phyloP scores from a whole-genome alignment of 2,888 invertebrate genomes.

The Lasioglossum calceatum region DNA sequence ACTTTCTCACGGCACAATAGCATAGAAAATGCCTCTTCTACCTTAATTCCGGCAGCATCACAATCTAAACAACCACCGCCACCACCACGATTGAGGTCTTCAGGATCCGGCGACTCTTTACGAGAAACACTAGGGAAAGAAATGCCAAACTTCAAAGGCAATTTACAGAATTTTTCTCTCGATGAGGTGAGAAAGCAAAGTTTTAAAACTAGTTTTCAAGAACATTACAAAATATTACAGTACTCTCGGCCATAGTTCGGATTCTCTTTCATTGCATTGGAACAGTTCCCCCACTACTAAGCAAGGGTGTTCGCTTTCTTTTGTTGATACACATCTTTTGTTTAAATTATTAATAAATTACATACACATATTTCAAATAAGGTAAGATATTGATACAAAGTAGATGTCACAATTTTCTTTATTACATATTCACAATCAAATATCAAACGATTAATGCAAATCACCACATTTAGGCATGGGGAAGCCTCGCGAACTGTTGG shows the following conservation, averaged over 20 bases:
- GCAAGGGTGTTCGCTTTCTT: no score
- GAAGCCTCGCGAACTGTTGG: no score
- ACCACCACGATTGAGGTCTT: slow-evolving; percentile 79
- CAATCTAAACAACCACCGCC: slow-evolving; percentile 79
- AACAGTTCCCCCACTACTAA: neutral
- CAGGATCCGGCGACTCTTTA: slow-evolving; percentile 78
- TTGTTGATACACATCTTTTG: neutral
- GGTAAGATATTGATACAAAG: neutral
- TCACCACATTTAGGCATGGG: neutral
- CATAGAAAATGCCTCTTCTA: slow-evolving; percentile 73
- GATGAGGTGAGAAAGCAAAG: slow-evolving; percentile 82
- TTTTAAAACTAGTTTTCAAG: neutral
- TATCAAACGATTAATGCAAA: neutral
- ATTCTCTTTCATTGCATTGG: neutral
- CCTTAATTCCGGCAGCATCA: slow-evolving; percentile 59
- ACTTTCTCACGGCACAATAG: slow-evolving; percentile 77
- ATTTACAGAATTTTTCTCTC: slow-evolving; percentile 81
- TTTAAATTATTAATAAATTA: neutral
- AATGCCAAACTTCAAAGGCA: slow-evolving; percentile 83
- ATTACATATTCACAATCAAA: neutral
- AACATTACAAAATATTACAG: neutral
- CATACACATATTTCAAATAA: neutral
- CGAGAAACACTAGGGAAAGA: slow-evolving; percentile 82
- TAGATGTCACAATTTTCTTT: neutral
- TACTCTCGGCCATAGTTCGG: neutral